Percentiles rank a stretch among this genome's conserved stretches.
These are phyloP conservation scores for Emydura subglobosa DNA, from an alignment of 2,113 vertebrate genomes.

Conservation along the genomic window DNA sequence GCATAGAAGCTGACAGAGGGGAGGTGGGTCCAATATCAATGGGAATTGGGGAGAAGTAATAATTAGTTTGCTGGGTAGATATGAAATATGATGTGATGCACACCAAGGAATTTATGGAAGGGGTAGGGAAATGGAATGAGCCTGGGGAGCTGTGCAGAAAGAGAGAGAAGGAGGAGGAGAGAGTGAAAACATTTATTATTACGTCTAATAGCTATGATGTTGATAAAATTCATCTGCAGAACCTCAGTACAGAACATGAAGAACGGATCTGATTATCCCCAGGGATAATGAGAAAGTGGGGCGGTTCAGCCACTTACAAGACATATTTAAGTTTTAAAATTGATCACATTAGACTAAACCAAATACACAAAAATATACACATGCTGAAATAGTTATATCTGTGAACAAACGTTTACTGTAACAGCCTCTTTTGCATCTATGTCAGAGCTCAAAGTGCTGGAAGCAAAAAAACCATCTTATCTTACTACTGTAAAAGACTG, in stretches of 20 bases:
- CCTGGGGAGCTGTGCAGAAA: background rate
- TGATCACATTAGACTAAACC: background rate
- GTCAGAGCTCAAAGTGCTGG: background rate
- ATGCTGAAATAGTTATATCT: background rate
- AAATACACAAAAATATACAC: background rate
- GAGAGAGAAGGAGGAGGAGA: slow-evolving; percentile 6
- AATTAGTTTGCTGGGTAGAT: accelerated
- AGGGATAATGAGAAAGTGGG: background rate
- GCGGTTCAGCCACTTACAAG: background rate
- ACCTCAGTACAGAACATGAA: background rate
- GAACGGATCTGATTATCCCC: background rate
- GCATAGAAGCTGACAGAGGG: background rate
- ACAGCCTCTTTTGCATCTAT: background rate
- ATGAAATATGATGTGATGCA: background rate
- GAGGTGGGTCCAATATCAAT: background rate
- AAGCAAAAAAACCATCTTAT: background rate
- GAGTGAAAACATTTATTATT: background rate
- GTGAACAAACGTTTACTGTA: background rate
- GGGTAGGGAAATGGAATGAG: background rate
- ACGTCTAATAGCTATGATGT: background rate
- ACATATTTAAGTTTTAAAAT: background rate
- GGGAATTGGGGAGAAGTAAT: background rate
- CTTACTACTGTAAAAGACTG: background rate
- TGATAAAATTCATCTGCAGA: background rate
- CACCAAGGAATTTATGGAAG: background rate